Base-by-base conservation (phyloP, 2,113 vertebrate genomes). In the Euleptes europaea region DNA sequence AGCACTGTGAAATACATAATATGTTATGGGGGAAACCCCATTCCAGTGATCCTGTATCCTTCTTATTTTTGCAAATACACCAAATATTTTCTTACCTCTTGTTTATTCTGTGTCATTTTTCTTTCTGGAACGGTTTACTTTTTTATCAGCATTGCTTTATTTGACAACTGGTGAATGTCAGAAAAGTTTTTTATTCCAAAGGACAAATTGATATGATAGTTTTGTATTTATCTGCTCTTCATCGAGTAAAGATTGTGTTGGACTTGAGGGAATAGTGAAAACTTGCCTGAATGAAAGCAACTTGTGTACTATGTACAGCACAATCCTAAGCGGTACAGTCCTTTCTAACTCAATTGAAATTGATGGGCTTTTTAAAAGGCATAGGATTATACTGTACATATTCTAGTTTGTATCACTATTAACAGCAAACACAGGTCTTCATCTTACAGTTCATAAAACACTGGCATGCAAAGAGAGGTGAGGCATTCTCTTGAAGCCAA, bases 1-100 rank as follows among this genome's bases (percentile, higher is more conserved):
- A 84, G 90, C 84, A 72, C 86, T 91, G 75, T 92, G 89, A 79
- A 86, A n/a, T 86, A 76, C 92, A 81, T 84, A 82, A 92, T 92
- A 90, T 88, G 90, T 88, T 91, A 84, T 86, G 73, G 88, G 78
- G 88, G 60, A 93, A 90, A 78, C 84, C 31, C 84, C 89, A 90
- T 89, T 92, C 87, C 91, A 92, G 89, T 91, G 87, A 84, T 85
- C 91, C 90, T 72, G 60, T 0, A 2, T 84, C 84, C 78, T 63
- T 90, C 82, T 72, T 79, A 83, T 71, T 79, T 79, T 89, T 82
- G 88, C 86, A 85, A 92, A 40, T 88, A 44, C 47, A 80, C 88
- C 71, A 88, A 78, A 90, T 91, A 84, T 72, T 88, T 44, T 65
- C 38, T 28, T 63, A 63, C 26, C 17, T 72, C 28, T 84, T 86